Evolutionary conservation across 2,113 vertebrate genomes (phyloP), one percentile per base, ranked within the genome.

Genomic region (Galemys pyrenaicus): DNA sequence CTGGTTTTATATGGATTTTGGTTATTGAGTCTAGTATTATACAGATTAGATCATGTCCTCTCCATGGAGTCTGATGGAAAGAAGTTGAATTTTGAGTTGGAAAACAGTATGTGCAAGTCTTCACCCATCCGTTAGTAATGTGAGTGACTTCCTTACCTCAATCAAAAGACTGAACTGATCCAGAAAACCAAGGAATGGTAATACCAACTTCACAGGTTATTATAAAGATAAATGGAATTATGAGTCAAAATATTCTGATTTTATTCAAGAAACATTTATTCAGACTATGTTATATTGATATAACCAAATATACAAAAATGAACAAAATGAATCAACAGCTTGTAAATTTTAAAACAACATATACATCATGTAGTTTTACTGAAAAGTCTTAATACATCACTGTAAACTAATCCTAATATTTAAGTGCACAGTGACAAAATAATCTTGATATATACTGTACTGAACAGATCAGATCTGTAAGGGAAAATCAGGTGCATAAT

Each of bases 331-430:
- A 90, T 4, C 19, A 64, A 16, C 54, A 46, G 6, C 30, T 93
- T 92, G 5, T 54, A 89, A 87, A 92, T 81, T 64, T 28, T 80
- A 92, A 77, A 81, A 22, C 37, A 92, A 89, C 65, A 86, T n/a
- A n/a, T 9, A 41, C 0, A 56, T 41, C 49, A 67, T 28, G 0
- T 82, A 35, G 64, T 17, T 92, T 87, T 92, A 62, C 73, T 92
- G 16, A 94, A 78, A 74, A 3, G 46, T 54, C n/a, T 87, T 94
- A 88, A 78, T 9, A 41, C 0, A 6, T 65, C 19, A 44, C 8
- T 84, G 46, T 44, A 56, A 16, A 74, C 94, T 83, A 74, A 12
- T 65, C 12, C 39, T 82, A 15, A 71, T 68, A 35, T n/a, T 89
- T 82, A 87, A 90, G 11, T 65, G 13, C 67, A 44, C 16, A 41